Evolutionary conservation across 2,888 invertebrate genomes (phyloP), one percentile per base, ranked within the genome.

Genomic region (Amphipyra berbera): DNA sequence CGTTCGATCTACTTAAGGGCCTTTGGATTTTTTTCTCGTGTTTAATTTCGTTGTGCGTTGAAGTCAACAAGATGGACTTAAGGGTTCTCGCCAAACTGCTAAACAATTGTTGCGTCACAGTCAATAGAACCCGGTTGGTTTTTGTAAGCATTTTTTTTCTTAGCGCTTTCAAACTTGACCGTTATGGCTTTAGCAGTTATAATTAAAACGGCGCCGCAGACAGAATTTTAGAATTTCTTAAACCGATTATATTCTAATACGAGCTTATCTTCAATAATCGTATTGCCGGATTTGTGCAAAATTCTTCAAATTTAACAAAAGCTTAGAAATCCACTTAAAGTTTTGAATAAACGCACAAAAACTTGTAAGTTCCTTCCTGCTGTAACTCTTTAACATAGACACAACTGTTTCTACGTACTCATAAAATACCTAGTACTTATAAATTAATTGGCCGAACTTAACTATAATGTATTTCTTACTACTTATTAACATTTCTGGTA

Each of bases 61-160:
- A 85, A 93, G 94, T 95, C 94, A 95, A 94, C 93, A 92, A 94
- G 93, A 89, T 89, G 90, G 91, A 90, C 90, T 91, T 82, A 88
- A 89, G 91, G 88, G 88, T 86, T 88, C 89, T 89, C 88, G 87
- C 88, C 89, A 91, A 93, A 92, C 91, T 92, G 89, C 90, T 92
- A 93, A 94, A 94, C 94, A 95, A 93, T 95, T 87, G 90, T 94
- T 94, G 90, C 94, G 92, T 94, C 93, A 94, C 86, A 93, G 93
- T 93, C 93, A 94, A 94, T 93, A 93, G 90, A 89, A 73, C 85
- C 87, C 82, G 90, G 86, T 82, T 69, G 57, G 87, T 89, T 92
- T 92, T 92, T 92, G 84, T 87, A 61, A 63, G 38, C 37, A 21
- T 48, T 79, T 87, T 92, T 92, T 91, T 88, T 46, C n/a, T 0